Evolutionary conservation across 1,140 invertebrate species (phyloP).

Genomic region (Rhopalosiphum maidis): DNA sequence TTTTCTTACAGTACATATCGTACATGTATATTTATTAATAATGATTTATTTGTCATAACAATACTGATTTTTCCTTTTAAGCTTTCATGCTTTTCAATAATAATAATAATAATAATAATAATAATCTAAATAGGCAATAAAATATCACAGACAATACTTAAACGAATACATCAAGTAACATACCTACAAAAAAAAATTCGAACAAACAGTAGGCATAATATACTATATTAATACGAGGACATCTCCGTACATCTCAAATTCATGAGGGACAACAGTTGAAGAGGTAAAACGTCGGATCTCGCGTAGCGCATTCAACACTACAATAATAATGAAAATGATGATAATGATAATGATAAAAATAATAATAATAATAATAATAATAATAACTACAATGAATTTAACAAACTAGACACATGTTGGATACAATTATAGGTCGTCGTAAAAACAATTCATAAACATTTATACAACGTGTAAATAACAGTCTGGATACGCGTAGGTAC

Average conservation of each 20-base stretch:
- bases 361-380: neutral
- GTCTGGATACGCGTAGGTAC: slow-evolving; percentile 20
- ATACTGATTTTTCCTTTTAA: slow-evolving; percentile 45
- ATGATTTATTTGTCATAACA: slow-evolving; percentile 50
- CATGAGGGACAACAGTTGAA: neutral
- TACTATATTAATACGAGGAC: neutral
- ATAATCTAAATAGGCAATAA: slow-evolving; percentile 54
- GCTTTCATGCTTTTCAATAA: slow-evolving; percentile 44
- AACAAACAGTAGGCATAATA: slow-evolving; percentile 8
- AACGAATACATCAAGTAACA: slow-evolving; percentile 14
- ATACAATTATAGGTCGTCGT: neutral
- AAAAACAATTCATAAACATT: slow-evolving; percentile 57
- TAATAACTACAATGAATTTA: slow-evolving; percentile 29
- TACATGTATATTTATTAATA: slow-evolving; percentile 44
- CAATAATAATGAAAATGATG: neutral
- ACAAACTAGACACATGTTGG: slow-evolving; percentile 27
- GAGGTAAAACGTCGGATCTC: neutral
- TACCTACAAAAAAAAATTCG: neutral
- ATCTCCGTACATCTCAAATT: neutral
- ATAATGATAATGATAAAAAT: slow-evolving; percentile 1
- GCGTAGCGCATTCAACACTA: neutral
- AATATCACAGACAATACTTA: slow-evolving; percentile 57
- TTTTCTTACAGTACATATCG: neutral
- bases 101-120: slow-evolving; percentile 49
- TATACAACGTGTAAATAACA: slow-evolving; percentile 53